phyloP scores from a whole-genome alignment of 2,888 invertebrate species.

The Notocelia uddmanniana region DNA sequence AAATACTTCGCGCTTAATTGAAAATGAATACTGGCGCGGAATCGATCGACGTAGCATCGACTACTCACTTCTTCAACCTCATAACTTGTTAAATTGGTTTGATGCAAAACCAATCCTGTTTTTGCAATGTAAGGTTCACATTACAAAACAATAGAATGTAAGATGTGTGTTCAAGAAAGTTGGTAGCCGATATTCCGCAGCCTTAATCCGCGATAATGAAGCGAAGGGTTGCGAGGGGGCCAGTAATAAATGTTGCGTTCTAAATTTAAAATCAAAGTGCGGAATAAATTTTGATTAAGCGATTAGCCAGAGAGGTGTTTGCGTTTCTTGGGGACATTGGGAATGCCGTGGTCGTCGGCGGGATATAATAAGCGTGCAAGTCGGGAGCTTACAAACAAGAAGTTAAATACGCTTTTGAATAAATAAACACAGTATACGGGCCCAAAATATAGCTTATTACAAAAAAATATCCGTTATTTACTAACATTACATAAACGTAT shows the following conservation, averaged over 20 bases:
- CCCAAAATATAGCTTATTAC: neutral
- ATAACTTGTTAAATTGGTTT: neutral
- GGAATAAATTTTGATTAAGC: constrained; percentile 86
- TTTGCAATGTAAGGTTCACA: constrained; percentile 10
- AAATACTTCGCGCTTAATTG: constrained; percentile 86
- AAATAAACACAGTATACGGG: neutral
- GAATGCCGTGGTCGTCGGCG: constrained; percentile 30
- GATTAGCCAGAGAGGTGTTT: constrained; percentile 83
- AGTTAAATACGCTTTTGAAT: constrained; percentile 1
- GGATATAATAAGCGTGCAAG: constrained; percentile 13
- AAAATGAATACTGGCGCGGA: constrained; percentile 84
- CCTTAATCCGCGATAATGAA: constrained; percentile 86
- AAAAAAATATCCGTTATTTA: neutral
- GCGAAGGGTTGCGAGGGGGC: constrained; percentile 83
- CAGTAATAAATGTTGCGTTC: constrained; percentile 85
- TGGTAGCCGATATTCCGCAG: constrained; percentile 74
- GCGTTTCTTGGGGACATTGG: constrained; percentile 69
- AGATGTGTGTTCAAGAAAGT: constrained; percentile 28
- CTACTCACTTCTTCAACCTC: constrained; percentile 1
- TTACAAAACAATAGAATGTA: constrained; percentile 11
- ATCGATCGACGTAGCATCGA: constrained; percentile 77
- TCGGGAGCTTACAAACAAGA: neutral
- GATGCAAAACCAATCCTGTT: constrained; percentile 11
- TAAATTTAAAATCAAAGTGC: constrained; percentile 86
- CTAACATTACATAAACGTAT: too few species aligned